These are phyloP conservation scores for Atlantisia rogersi DNA, from an alignment of 2,113 vertebrate species.

Conservation along the genomic window DNA sequence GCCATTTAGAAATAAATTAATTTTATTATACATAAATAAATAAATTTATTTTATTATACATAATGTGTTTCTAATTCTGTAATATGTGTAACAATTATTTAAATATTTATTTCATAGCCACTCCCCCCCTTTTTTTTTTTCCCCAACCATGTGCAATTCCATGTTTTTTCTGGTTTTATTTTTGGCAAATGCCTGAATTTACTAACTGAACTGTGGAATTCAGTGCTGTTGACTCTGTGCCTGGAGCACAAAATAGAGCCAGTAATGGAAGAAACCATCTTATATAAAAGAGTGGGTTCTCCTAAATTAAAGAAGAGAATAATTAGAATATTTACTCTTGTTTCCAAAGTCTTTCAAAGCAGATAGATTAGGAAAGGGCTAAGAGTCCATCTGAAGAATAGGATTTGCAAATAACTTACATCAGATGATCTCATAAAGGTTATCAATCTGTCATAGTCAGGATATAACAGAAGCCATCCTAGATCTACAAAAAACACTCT, in stretches of 20 bases:
- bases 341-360: slow-evolving; percentile 28
- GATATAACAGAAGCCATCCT: not conserved
- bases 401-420: slow-evolving; percentile 14
- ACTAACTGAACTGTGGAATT: slow-evolving; percentile 59
- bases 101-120: slow-evolving; percentile 14
- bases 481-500: not conserved
- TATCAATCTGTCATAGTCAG: not conserved
- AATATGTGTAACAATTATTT: not conserved
- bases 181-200: slow-evolving; percentile 28
- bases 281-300: not conserved
- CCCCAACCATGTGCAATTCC: not conserved
- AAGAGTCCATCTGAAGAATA: slow-evolving; percentile 11
- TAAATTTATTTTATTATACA: not conserved
- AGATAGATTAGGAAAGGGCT: slow-evolving; percentile 21
- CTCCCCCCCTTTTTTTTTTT: not conserved
- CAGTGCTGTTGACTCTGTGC: not conserved
- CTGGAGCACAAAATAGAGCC: not conserved
- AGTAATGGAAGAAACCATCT: not conserved
- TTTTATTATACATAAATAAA: not conserved
- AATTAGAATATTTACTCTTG: not conserved
- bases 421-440: not conserved
- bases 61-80: not conserved
- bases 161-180: not conserved
- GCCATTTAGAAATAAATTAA: not conserved
- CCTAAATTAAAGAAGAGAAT: not conserved